Conservation (phyloP, 2,797 vertebrate species). For the Pseudochirops cupreus region DNA sequence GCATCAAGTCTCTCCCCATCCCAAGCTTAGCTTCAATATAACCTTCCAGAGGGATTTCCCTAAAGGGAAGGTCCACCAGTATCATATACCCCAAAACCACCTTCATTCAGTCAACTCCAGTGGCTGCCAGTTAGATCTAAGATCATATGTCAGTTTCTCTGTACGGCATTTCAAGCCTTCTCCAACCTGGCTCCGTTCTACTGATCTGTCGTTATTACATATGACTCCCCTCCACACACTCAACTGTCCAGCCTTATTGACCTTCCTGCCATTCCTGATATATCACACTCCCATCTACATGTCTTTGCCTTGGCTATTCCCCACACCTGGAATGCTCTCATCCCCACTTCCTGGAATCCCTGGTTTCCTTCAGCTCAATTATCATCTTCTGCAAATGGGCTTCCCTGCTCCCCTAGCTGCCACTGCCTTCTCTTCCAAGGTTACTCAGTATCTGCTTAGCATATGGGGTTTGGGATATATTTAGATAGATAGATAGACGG, state of each 20-base stretch:
- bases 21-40: neutral
- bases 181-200: neutral
- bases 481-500: neutral
- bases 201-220: neutral
- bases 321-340: neutral
- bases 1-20: neutral
- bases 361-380: neutral
- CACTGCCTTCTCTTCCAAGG: neutral
- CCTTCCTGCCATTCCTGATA: neutral
- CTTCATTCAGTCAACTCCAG: neutral
- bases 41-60: neutral
- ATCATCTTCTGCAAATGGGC: neutral
- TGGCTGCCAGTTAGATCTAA: neutral
- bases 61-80: neutral
- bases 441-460: neutral
- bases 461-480: neutral
- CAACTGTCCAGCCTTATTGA: neutral
- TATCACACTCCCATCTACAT: neutral
- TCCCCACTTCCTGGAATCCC: neutral
- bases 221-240: neutral
- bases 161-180: too few relatives aligned
- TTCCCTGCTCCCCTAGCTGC: neutral
- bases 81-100: neutral
- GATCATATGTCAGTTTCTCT: neutral
- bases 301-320: neutral